phyloP scores from a whole-genome alignment of 2,797 vertebrate genomes.

The Channa striata region DNA sequence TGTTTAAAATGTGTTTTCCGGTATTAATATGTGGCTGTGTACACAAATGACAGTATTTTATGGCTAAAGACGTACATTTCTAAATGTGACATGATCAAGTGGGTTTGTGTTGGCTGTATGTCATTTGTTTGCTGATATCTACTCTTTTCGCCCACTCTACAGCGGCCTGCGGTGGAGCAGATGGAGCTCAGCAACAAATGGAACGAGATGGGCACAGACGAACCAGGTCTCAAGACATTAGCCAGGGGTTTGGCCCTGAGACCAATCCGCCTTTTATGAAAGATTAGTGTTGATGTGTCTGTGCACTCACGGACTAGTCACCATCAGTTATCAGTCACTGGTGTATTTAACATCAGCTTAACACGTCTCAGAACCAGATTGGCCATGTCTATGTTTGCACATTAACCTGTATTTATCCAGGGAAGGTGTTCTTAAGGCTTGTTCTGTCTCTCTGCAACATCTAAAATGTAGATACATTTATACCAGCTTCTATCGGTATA shows the following conservation, averaged over 20 bases:
- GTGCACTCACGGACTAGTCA: neutral
- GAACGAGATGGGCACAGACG: constrained; percentile 99
- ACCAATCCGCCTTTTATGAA: constrained; percentile 38
- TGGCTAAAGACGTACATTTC: neutral
- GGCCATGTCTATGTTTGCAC: constrained; percentile 8
- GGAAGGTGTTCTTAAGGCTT: neutral
- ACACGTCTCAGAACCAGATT: constrained; percentile 33
- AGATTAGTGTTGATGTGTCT: constrained; percentile 50
- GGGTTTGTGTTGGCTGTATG: neutral
- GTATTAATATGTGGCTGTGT: neutral
- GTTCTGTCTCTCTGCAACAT: neutral
- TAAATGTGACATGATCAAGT: neutral
- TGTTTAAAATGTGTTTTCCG: constrained; percentile 5
- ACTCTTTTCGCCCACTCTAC: constrained; percentile 32
- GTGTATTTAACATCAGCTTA: constrained; percentile 23
- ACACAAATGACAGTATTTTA: neutral
- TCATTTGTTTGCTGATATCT: constrained; percentile 19
- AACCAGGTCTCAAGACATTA: constrained; percentile 88
- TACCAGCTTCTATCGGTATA: too few species aligned
- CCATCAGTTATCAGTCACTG: neutral
- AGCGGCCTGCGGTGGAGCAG: constrained; percentile 92
- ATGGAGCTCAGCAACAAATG: constrained; percentile 96
- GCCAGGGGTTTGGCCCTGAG: constrained; percentile 22
- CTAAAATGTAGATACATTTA: neutral
- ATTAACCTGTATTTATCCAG: neutral